Base-by-base conservation (phyloP, 92 coral and sea anemone genomes). In the Paragorgia papillata region DNA sequence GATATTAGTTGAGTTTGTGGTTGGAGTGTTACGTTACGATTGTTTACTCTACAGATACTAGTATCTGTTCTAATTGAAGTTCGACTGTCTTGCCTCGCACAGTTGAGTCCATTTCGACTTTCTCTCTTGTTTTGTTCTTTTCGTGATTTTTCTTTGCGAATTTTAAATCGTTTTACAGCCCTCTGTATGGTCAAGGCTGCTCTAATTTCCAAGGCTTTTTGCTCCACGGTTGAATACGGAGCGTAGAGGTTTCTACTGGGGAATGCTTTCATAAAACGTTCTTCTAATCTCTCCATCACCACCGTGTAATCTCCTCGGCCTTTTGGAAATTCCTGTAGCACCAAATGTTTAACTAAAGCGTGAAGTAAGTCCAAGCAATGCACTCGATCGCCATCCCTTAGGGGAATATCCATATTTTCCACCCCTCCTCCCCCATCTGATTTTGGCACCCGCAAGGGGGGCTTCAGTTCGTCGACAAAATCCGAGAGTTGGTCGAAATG, bases 331-430 rank as follows among this genome's bases (percentile, higher is more conserved):
- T 71, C 78, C 27, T 71, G 31, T 19, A 53, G 54, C 9, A 91
- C 97, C 2, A 91, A 88, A 35, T 85, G 74, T 51, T 83, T 89
- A 0, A 95, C 99, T 77, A 95, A 66, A 24, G 91, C 95, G 67
- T 95, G 99, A 43, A 95, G 82, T 69, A 95, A 79, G 66, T 95
- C 97, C 62, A 95, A 90, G 41, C 99, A 91, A 53, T 91, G 92
- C 25, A 89, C 90, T 61, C 71, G 76, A 62, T 87, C 89, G 14
- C 82, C 89, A 17, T 85, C 88, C 76, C 84, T 86, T 83, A 95
- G 85, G 39, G 99, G 89, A 73, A 95, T 91, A 61, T 91, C 88
- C 80, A 95, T 85, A 2, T 20, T 71, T 74, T 89, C 82, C 14
- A 96, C 91, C 71, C 96, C 89, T 30, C 94, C 97, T 62, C 97